A percentile compares a stretch with the other conserved stretches of the same genome.
phyloP scores from a whole-genome alignment of 2,113 vertebrate species.

The Ranitomeya variabilis region DNA sequence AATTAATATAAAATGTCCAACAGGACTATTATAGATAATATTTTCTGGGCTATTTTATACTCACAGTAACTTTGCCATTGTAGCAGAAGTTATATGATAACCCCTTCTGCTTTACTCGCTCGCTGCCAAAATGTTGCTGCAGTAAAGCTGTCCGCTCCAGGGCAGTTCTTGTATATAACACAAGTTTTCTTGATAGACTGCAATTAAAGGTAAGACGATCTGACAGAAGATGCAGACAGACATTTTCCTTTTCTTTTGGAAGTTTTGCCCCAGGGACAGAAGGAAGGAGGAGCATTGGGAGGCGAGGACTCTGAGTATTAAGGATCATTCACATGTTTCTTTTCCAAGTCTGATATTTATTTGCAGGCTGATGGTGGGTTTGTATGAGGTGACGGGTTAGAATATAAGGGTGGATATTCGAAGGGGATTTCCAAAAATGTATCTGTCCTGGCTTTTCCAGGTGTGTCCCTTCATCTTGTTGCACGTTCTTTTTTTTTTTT shows the following conservation, averaged over 20 bases:
- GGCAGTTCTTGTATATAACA: neutral
- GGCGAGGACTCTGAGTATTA: neutral
- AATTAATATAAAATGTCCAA: no score
- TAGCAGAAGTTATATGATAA: neutral
- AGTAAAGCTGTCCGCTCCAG: neutral
- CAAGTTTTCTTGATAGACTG: conserved; percentile 21
- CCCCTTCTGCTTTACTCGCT: neutral
- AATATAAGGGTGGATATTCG: neutral
- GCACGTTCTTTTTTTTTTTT: neutral
- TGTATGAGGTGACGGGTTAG: neutral
- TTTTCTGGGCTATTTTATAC: neutral
- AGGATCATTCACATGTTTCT: neutral
- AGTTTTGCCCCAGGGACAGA: conserved; percentile 22
- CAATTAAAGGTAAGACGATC: conserved; percentile 31
- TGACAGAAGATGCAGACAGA: conserved; percentile 6
- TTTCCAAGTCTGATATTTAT: neutral
- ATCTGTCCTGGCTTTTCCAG: neutral
- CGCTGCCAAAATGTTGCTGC: neutral
- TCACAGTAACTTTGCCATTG: neutral
- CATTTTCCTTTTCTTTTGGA: conserved; percentile 4
- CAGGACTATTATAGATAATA: no score
- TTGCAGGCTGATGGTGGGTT: neutral
- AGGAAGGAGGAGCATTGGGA: neutral
- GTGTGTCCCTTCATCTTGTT: neutral
- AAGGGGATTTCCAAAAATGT: neutral